Evolutionary conservation across 2,113 vertebrate species (phyloP).

Genomic region (Leptocoma aspasia): DNA sequence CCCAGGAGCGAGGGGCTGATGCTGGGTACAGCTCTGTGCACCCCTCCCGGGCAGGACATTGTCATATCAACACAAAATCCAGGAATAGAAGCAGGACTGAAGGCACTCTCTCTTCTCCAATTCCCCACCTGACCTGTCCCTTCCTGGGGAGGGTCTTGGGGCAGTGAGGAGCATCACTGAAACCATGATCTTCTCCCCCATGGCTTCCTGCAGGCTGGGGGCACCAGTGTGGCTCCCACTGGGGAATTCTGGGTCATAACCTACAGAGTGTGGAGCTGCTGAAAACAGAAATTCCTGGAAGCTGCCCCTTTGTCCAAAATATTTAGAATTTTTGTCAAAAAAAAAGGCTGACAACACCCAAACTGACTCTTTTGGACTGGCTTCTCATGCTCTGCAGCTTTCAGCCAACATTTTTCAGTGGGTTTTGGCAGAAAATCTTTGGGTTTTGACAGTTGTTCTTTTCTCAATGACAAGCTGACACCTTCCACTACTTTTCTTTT

Average conservation of each 20-base stretch:
- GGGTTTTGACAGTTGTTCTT: slow-evolving; percentile 61
- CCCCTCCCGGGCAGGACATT: background rate
- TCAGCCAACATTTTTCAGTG: slow-evolving; percentile 28
- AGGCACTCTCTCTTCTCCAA: no score
- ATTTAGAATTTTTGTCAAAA: slow-evolving; percentile 26
- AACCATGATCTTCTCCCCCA: background rate
- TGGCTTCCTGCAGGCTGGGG: rapidly evolving
- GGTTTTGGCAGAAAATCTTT: slow-evolving; percentile 48
- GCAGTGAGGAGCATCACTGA: rapidly evolving
- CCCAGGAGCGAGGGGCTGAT: rapidly evolving
- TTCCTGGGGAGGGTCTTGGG: no score
- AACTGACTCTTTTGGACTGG: slow-evolving; percentile 19
- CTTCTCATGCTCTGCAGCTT: background rate
- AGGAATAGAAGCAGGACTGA: background rate
- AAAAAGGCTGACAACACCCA: slow-evolving; percentile 36
- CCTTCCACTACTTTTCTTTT: background rate
- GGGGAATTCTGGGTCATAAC: background rate
- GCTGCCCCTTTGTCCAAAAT: slow-evolving; percentile 20
- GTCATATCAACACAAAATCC: rapidly evolving
- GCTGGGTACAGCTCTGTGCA: background rate
- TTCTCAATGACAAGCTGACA: slow-evolving; percentile 45
- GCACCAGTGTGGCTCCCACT: rapidly evolving
- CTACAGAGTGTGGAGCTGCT: background rate
- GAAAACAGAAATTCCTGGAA: background rate
- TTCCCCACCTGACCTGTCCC: no score